Base-by-base conservation (phyloP, 2,113 vertebrate genomes). In the Ammospiza nelsoni region DNA sequence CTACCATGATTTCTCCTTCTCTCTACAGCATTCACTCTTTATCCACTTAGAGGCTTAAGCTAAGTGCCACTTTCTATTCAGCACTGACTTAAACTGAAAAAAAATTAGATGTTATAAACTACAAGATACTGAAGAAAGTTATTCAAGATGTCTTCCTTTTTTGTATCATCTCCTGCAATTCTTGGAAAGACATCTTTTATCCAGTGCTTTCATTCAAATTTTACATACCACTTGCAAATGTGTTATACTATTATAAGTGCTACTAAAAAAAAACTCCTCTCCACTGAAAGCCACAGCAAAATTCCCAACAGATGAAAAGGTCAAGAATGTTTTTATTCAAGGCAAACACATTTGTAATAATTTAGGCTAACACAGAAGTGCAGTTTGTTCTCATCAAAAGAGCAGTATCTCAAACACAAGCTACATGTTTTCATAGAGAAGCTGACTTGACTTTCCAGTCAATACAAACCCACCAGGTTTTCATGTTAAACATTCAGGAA, bases 41-140 rank as follows among this genome's bases (percentile, higher is more conserved):
- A 78, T 59, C 65, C 63, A 94, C 52, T 83, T 73, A 75, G 67
- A 78, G 62, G 54, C 73, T 89, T 86, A 85, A 95, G 46, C n/a
- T 81, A 92, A 97, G 87, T 87, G 46, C 75, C 61, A 57, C 81
- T 78, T 83, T 59, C 77, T 41, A 80, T 43, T 48, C 79, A 76
- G 59, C 35, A 54, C 43, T 52, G 31, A 51, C 61, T 92, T 61
- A 73, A 94, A 82, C 1, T 59, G 63, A 94, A 87, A 51, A 51
- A 76, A 92, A 85, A 91, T 61, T 61, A 84, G 62, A 73, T 58
- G 18, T 51, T 35, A 74, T 58, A 85, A 95, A 43, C 72, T n/a
- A 76, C 33, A 63, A 91, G 90, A 89, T 78, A 88, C 9, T 25
- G 27, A 67, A 91, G 46, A 84, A 97, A 98, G 94, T 97, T 95